Evolutionary conservation across 30 jellyfish, hydroid and myxozoan genomes (phyloP), one percentile per base, ranked within the genome.

Genomic region (Pelagia noctiluca): DNA sequence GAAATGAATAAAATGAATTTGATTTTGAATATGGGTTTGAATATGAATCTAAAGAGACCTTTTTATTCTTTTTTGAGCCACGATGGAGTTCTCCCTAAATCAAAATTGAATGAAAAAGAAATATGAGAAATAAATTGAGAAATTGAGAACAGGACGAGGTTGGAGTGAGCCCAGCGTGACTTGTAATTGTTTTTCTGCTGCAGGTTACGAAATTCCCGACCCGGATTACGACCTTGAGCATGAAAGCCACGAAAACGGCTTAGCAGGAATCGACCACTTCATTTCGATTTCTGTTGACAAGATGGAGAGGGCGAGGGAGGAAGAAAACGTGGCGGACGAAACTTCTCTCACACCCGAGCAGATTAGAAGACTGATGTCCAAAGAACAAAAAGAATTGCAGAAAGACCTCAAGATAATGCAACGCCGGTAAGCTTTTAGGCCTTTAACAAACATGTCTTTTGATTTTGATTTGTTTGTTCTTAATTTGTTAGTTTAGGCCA

Each of bases 401-500:
- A 86, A 86, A 65, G 96, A 86, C 65, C 86, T 86, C 25, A 86
- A 86, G 50, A 71, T 86, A 19, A 75, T 75, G 89, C 96, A 86
- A 24, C 65, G 78, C 75, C 48, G 96, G 96, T 86, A 74, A 30
- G 46, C 0, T 35, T 54, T 66, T n/a, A n/a, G n/a, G 12, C 33
- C 54, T 66, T 23, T 7, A 28, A 25, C 33, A 42, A 42, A 42
- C 16, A n/a, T n/a, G n/a, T n/a, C n/a, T n/a, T n/a, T n/a, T n/a
- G n/a, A n/a, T n/a, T n/a, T n/a, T n/a, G n/a, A n/a, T n/a, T n/a
- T n/a, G n/a, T n/a, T n/a, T n/a, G n/a, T n/a, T n/a, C n/a, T n/a
- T n/a, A n/a, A n/a, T n/a, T n/a, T n/a, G n/a, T n/a, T n/a, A n/a
- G n/a, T n/a, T n/a, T n/a, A n/a, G n/a, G n/a, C n/a, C n/a, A n/a